Base-by-base conservation (phyloP, 1,140 invertebrate genomes). In the Heterodera carotae region DNA sequence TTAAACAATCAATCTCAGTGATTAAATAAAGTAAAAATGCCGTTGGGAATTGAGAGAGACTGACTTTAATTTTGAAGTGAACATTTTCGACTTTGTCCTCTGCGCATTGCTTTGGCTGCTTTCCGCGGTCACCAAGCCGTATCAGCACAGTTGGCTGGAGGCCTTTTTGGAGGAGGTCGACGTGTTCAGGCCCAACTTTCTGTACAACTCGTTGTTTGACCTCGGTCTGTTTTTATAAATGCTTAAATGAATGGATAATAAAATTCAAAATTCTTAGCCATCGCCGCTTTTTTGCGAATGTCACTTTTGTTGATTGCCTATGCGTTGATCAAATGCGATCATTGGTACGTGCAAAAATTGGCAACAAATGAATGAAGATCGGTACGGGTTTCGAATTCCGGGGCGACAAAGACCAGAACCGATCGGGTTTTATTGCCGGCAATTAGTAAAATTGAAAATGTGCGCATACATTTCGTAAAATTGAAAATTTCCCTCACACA, bases 151-250 rank as follows among this genome's bases (percentile, higher is more conserved):
- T 60, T 82, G 81, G 81, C 39, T 76, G 31, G 43, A 67, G 29
- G 66, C 74, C 8, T 82, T 82, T 67, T 31, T 84, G 3, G 56
- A 68, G 25, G 81, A 82, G 75, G 76, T 82, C 25, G 80, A 82
- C 56, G 69, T 82, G 53, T 84, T 82, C 64, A 72, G 70, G 33
- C 53, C 81, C 1, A 8, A 79, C 39, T 82, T 82, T 34, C 71
- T 82, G 7, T 43, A 84, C 34, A 73, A 43, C 29, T 84, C 83
- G 8, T 70, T 82, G 27, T 82, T 82, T 39, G 81, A 82, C 72
- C 66, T 82, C 18, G 71, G 71, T 70, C 6, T 34, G 33, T 53
- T 25, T 31, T 56, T 3, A 53, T 8, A 29, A 29, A 22, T 31
- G 7, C 18, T 2, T 7, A 43, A 56, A 33, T n/a, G 15, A n/a